These are phyloP conservation scores for Clarias fuscus DNA, from an alignment of 2,797 vertebrate species.

Conservation along the genomic window DNA sequence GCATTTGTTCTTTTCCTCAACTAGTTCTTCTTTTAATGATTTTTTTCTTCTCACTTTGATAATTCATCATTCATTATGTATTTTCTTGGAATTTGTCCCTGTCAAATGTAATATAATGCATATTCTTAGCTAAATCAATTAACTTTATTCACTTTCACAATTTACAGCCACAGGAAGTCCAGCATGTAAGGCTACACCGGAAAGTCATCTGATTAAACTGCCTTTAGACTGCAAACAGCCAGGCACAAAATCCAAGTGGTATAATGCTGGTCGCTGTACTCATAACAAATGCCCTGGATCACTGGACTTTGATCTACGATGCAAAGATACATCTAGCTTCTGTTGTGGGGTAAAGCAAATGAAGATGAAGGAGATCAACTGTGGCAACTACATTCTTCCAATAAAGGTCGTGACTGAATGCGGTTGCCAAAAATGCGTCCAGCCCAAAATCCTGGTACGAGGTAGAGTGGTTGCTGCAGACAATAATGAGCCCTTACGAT, in stretches of 20 bases:
- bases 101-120: background rate
- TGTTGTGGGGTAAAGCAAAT: conserved; percentile 84
- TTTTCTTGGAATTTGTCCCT: background rate
- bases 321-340: conserved; percentile 72
- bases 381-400: conserved; percentile 81
- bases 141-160: conserved; percentile 38
- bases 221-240: conserved; percentile 83
- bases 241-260: conserved; percentile 75
- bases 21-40: background rate
- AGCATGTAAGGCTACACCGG: conserved; percentile 80
- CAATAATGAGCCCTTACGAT: conserved; percentile 84
- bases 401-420: conserved; percentile 84
- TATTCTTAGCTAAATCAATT: conserved; percentile 15
- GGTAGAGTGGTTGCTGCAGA: conserved; percentile 85
- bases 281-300: conserved; percentile 77
- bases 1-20: background rate
- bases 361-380: conserved; percentile 79
- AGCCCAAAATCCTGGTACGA: conserved; percentile 81
- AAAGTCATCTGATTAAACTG: conserved; percentile 81
- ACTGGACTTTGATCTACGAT: conserved; percentile 71
- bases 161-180: conserved; percentile 79
- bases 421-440: conserved; percentile 82
- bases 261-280: conserved; percentile 85
- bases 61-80: background rate
- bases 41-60: background rate